Conservation (phyloP, 2,888 invertebrate species). For the Argyresthia albistria region DNA sequence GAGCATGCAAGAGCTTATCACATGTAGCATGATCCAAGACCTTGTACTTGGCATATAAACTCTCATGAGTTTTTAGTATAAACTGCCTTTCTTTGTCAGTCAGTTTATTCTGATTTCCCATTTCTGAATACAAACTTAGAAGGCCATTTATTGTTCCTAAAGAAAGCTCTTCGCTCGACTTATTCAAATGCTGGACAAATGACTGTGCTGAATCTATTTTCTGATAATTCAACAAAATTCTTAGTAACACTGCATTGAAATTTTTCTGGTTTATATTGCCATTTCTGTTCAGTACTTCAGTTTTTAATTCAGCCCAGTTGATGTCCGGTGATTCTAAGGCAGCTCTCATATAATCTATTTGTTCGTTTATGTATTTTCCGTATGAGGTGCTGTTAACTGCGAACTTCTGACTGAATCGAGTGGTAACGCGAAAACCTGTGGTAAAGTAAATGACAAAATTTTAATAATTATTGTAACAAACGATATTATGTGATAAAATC, state of each 20-base stretch:
- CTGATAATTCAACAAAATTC: slow-evolving; percentile 49
- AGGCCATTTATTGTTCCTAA: slow-evolving; percentile 73
- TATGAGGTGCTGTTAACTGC: too few relatives aligned
- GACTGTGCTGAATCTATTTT: slow-evolving; percentile 65
- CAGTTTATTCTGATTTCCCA: slow-evolving; percentile 30
- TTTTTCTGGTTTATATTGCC: slow-evolving; percentile 58
- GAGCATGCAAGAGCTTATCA: slow-evolving; percentile 72
- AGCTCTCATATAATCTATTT: slow-evolving; percentile 38
- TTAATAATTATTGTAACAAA: too few relatives aligned
- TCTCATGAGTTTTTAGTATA: slow-evolving; percentile 64
- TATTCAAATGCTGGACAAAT: slow-evolving; percentile 71
- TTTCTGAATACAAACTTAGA: slow-evolving; percentile 63
- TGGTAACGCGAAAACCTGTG: too few relatives aligned
- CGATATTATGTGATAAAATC: too few relatives aligned
- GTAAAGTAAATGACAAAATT: too few relatives aligned
- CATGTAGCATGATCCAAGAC: slow-evolving; percentile 73
- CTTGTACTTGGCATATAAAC: slow-evolving; percentile 64
- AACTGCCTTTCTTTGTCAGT: slow-evolving; percentile 58
- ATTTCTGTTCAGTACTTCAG: slow-evolving; percentile 38
- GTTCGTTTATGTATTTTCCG: slow-evolving; percentile 17
- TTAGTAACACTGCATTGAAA: slow-evolving; percentile 74
- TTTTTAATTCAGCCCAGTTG: slow-evolving; percentile 55
- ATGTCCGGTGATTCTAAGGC: slow-evolving; percentile 20
- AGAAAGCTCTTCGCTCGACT: slow-evolving; percentile 58
- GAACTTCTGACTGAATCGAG: too few relatives aligned